Evolutionary conservation across 2,797 vertebrate species (phyloP), one percentile per base, ranked within the genome.

Genomic region (Clarias fuscus): DNA sequence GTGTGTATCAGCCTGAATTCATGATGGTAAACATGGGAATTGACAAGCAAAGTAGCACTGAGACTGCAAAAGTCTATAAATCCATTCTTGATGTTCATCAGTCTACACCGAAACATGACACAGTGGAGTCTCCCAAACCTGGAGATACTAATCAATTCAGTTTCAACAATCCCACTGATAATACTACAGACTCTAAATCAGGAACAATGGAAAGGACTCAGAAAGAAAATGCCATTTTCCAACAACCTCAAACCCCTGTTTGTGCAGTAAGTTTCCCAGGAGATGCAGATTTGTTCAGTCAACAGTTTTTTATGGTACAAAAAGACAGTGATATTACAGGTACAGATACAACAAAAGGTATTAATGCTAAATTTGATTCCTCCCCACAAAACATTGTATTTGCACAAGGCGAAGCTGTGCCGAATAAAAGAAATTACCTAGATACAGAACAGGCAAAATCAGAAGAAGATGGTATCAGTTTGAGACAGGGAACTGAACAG

Each of bases 61-160:
- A 20, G 0, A 73, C 71, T 8, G 37, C 80, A 80, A 89, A 84
- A 73, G 89, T 6, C 89, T 43, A 7, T 43, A 43, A 59, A 18
- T 2, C 15, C 15, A 17, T 91, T 40, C 83, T 90, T 0, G 90
- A 90, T 43, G 48, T 84, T 37, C 70, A 78, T 59, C 30, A n/a
- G 30, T 53, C 75, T 30, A 24, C 2, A 62, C 30, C 76, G 7
- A 33, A 64, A 40, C 58, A 14, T 65, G 33, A 65, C 0, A 22
- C 22, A 27, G 2, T 3, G 43, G 24, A 56, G 11, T 48, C 43
- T 17, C 22, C 30, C 8, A 40, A 20, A 77, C 11, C n/a, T 78
- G 14, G 14, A 22, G 10, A 64, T 27, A 2, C 59, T 59, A 7
- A 59, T 30, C 15, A 76, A n/a, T 48, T 48, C 22, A 73, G 8